These are phyloP conservation scores for Tonatia bakeri DNA, from an alignment of 2,113 vertebrate species.

Conservation along the genomic window DNA sequence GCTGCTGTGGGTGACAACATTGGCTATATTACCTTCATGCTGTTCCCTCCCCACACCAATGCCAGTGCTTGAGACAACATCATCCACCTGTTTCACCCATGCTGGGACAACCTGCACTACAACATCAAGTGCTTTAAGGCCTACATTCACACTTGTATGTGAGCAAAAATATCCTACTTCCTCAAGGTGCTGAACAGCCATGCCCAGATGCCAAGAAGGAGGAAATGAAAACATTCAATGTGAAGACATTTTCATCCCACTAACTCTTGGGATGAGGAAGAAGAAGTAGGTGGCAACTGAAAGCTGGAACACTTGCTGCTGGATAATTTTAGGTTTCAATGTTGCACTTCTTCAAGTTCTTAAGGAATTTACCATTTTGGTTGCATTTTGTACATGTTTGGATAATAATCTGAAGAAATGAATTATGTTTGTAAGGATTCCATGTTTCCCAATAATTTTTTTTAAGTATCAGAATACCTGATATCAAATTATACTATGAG, in stretches of 20 bases:
- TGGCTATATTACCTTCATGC: slow-evolving; percentile 97
- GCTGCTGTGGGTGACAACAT: slow-evolving; percentile 96
- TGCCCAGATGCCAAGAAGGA: slow-evolving; percentile 97
- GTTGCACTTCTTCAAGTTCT: slow-evolving; percentile 81
- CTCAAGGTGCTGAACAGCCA: slow-evolving; percentile 96
- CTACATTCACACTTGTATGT: slow-evolving; percentile 98
- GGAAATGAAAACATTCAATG: slow-evolving; percentile 99
- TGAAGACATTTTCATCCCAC: slow-evolving; percentile 92
- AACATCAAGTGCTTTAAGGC: slow-evolving; percentile 99
- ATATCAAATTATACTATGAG: too few species aligned
- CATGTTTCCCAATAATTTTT: slow-evolving; percentile 77
- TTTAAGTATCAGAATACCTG: too few species aligned
- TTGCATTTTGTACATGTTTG: slow-evolving; percentile 83
- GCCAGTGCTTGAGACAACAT: slow-evolving; percentile 96
- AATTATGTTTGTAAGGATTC: slow-evolving; percentile 86
- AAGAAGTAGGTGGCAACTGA: slow-evolving; percentile 58
- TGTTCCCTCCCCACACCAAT: slow-evolving; percentile 97
- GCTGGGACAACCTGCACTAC: slow-evolving; percentile 99
- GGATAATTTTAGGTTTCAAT: slow-evolving; percentile 80
- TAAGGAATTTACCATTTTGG: slow-evolving; percentile 81
- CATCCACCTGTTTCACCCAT: slow-evolving; percentile 99
- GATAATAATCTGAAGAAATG: slow-evolving; percentile 84
- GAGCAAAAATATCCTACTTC: slow-evolving; percentile 97
- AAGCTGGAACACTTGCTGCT: slow-evolving; percentile 79
- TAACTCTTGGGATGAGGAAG: slow-evolving; percentile 72